phyloP scores from a whole-genome alignment of 2,113 vertebrate genomes.

The Panthera leo region DNA sequence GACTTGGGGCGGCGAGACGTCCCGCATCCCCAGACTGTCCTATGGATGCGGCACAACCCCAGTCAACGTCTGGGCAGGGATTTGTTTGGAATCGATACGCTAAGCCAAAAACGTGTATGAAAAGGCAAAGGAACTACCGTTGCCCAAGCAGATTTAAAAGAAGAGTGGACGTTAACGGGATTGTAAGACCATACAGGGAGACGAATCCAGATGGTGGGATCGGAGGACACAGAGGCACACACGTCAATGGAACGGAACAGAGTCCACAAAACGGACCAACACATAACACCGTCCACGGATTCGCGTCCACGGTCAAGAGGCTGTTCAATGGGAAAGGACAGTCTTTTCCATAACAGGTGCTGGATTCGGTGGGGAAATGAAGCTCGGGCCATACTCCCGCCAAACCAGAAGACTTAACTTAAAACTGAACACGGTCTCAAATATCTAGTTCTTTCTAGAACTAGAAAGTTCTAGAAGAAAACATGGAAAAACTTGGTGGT shows the following conservation, averaged over 20 bases:
- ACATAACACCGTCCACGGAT: rapidly evolving
- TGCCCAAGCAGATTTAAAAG: no score
- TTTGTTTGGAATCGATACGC: no score
- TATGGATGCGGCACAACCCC: neutral
- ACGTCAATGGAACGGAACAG: neutral
- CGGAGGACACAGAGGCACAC: neutral
- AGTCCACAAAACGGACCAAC: neutral
- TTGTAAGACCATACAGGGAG: no score
- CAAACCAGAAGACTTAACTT: neutral
- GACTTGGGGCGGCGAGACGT: neutral
- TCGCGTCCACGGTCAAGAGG: neutral
- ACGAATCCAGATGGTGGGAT: no score
- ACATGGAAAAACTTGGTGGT: neutral
- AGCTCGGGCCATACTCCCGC: neutral
- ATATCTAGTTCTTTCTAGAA: no score
- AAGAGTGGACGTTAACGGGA: no score
- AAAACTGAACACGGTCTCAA: neutral
- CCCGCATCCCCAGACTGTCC: neutral
- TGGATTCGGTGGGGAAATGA: neutral
- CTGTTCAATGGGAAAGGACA: neutral
- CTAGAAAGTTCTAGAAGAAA: neutral
- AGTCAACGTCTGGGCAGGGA: rapidly evolving
- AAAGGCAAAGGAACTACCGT: neutral
- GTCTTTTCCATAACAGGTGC: neutral
- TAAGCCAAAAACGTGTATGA: neutral